phyloP scores from a whole-genome alignment of 2,888 invertebrate species.

The Ditula angustiorana region DNA sequence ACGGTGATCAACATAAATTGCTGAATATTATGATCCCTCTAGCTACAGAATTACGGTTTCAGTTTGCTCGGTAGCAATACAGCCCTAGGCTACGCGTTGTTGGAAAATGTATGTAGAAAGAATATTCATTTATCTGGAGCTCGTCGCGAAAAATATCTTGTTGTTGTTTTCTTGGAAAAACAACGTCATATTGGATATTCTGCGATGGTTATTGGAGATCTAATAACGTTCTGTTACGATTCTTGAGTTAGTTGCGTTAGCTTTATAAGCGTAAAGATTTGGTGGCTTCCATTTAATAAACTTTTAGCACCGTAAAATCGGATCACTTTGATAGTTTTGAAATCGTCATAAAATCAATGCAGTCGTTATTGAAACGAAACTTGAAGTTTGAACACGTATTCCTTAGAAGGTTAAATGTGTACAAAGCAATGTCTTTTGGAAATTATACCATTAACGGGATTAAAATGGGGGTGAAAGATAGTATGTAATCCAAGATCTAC shows the following conservation, averaged over 20 bases:
- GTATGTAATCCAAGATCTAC: too few relatives aligned
- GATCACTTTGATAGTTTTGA: too few relatives aligned
- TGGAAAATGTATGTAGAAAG: not conserved
- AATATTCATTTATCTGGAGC: not conserved
- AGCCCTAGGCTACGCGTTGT: not conserved
- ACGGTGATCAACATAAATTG: not conserved
- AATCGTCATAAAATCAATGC: too few relatives aligned
- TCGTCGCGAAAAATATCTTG: not conserved
- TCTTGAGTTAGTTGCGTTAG: too few relatives aligned
- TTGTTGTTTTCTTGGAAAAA: not conserved
- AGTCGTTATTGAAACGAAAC: too few relatives aligned
- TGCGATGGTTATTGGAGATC: not conserved
- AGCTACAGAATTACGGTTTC: not conserved
- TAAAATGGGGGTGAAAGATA: too few relatives aligned
- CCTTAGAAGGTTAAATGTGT: too few relatives aligned
- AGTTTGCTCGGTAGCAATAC: not conserved
- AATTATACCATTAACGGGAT: too few relatives aligned
- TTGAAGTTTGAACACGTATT: too few relatives aligned
- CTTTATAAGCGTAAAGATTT: not conserved
- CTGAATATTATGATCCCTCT: too few relatives aligned
- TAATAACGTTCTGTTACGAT: not conserved
- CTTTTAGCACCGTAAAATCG: too few relatives aligned
- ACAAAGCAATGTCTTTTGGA: too few relatives aligned
- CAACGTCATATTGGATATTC: not conserved
- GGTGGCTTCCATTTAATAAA: not conserved